These are phyloP conservation scores for Synergus itoensis DNA, from an alignment of 2,888 invertebrate species.

Conservation along the genomic window DNA sequence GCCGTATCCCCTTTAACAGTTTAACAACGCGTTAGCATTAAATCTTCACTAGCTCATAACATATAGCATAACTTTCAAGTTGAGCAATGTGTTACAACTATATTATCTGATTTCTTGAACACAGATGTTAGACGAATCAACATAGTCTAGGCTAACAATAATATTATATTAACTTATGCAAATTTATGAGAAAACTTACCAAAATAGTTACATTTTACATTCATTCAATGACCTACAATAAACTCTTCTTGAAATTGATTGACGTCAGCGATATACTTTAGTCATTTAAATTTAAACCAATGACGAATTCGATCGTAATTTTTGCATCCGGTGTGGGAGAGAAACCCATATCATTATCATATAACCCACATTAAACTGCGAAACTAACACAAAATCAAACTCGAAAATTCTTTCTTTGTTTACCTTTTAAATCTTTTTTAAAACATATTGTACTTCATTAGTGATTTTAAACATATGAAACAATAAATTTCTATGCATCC, in stretches of 20 bases:
- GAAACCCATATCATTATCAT: background rate
- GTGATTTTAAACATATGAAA: background rate
- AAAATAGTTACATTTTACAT: too few relatives aligned
- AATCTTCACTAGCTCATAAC: slow-evolving; percentile 10
- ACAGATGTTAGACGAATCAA: background rate
- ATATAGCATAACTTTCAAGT: background rate
- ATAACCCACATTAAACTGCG: background rate
- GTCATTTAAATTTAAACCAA: background rate
- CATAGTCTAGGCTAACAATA: background rate
- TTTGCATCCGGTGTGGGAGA: background rate
- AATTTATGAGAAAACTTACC: background rate
- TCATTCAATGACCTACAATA: background rate
- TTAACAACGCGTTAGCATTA: background rate
- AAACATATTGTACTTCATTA: background rate
- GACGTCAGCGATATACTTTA: slow-evolving; percentile 18
- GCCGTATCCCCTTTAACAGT: slow-evolving; percentile 6
- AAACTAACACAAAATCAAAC: background rate
- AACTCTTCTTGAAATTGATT: slow-evolving; percentile 10
- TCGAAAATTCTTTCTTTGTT: too few relatives aligned
- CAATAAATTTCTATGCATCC: background rate
- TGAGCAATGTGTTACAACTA: too few relatives aligned
- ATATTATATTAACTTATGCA: too few relatives aligned
- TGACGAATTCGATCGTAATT: background rate
- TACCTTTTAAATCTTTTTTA: background rate
- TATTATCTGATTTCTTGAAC: background rate